phyloP scores from a whole-genome alignment of 1,140 invertebrate species.

The Calliopsis andreniformis region DNA sequence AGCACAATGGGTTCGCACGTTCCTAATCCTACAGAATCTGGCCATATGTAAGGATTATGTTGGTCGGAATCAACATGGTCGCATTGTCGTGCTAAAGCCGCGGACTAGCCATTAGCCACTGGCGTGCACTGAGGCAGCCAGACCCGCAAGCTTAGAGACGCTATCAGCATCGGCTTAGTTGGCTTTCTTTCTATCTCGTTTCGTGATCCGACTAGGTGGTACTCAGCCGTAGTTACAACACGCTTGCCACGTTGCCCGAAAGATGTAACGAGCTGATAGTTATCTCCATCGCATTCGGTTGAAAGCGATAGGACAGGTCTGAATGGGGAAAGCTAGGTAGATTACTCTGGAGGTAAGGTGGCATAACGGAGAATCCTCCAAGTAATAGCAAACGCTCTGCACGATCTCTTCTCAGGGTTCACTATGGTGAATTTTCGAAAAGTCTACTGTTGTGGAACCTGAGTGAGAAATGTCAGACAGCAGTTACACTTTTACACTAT shows the following conservation, averaged over 20 bases:
- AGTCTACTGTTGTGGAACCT: not conserved
- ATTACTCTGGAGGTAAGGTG: conserved; percentile 48
- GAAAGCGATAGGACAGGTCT: conserved; percentile 59
- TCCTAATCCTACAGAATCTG: conserved; percentile 72
- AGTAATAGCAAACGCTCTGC: conserved; percentile 36
- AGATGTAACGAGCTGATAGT: conserved; percentile 74
- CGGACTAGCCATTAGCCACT: conserved; percentile 66
- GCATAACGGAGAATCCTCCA: conserved; percentile 21
- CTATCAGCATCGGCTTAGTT: conserved; percentile 73
- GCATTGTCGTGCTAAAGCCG: conserved; percentile 66
- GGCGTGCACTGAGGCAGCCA: conserved; percentile 51
- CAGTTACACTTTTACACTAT: too few species aligned
- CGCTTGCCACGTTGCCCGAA: conserved; percentile 46
- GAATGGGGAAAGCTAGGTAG: conserved; percentile 49
- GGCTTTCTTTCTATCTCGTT: conserved; percentile 71
- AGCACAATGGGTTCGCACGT: conserved; percentile 68
- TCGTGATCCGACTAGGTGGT: conserved; percentile 69
- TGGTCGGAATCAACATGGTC: conserved; percentile 65
- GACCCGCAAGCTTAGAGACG: conserved; percentile 68
- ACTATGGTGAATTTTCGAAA: conserved; percentile 23
- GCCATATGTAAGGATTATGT: conserved; percentile 77
- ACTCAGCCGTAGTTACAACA: conserved; percentile 58
- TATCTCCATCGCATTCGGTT: conserved; percentile 70
- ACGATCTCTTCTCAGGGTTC: conserved; percentile 20
- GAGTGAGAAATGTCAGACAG: too few species aligned